phyloP scores from a whole-genome alignment of 1,140 invertebrate genomes.

The Linepithema humile region DNA sequence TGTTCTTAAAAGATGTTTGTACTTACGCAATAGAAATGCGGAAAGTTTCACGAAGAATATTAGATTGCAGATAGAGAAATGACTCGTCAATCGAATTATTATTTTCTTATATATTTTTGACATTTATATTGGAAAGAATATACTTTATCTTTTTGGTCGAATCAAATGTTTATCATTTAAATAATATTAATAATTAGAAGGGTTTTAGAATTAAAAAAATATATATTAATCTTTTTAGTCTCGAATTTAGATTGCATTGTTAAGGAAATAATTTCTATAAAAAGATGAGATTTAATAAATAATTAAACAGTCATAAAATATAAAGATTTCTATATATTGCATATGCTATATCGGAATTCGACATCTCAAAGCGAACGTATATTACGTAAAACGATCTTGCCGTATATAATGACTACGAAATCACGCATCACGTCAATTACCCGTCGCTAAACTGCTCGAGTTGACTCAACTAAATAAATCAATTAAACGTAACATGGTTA shows the following conservation, averaged over 20 bases:
- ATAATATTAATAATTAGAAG: background rate
- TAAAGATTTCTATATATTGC: too few species aligned
- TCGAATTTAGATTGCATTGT: too few species aligned
- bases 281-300: too few species aligned
- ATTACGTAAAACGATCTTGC: background rate
- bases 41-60: background rate
- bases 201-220: too few species aligned
- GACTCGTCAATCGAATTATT: background rate
- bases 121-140: background rate
- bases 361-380: background rate
- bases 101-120: background rate
- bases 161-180: background rate
- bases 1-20: slow-evolving; percentile 9
- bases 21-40: background rate
- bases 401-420: background rate
- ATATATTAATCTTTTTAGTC: too few species aligned
- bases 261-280: too few species aligned
- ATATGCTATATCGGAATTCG: too few species aligned
- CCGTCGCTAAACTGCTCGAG: background rate
- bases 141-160: background rate
- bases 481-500: slow-evolving; percentile 48
- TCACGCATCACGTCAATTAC: slow-evolving; percentile 9
- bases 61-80: too few species aligned
- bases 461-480: slow-evolving; percentile 47
- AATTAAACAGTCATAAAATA: too few species aligned